Conservation (phyloP, 2,113 vertebrate genomes). For the Pedetes capensis region DNA sequence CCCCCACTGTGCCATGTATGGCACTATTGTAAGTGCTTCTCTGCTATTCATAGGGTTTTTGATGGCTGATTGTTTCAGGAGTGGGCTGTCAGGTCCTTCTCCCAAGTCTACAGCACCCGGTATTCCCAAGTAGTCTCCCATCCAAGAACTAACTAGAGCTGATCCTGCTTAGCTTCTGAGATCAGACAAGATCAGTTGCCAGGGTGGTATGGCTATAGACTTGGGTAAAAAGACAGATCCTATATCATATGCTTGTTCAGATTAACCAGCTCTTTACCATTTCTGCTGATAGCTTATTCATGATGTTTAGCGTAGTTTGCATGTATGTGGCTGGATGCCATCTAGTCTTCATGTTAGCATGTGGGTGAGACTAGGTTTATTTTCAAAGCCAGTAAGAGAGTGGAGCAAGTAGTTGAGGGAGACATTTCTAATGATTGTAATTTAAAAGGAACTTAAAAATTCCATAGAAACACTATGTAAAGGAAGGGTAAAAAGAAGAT, state of each 20-base stretch:
- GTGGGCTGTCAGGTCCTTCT: too few species aligned
- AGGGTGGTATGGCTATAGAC: too few species aligned
- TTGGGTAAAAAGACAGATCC: neutral
- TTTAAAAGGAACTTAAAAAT: slow-evolving; percentile 34
- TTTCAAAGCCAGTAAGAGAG: neutral
- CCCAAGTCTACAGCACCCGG: too few species aligned
- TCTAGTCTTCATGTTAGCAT: neutral
- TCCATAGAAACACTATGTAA: neutral
- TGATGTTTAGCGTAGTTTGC: neutral
- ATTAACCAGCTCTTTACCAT: neutral
- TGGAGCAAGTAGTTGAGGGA: neutral
- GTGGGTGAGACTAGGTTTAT: neutral
- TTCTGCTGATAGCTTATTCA: neutral
- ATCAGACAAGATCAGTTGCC: too few species aligned
- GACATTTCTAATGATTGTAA: neutral
- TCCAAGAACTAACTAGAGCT: too few species aligned
- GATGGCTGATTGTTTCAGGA: too few species aligned
- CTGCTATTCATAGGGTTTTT: too few species aligned
- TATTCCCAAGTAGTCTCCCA: too few species aligned
- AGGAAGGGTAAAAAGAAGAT: neutral
- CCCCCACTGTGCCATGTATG: too few species aligned
- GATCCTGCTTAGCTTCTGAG: too few species aligned
- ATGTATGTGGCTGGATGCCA: neutral
- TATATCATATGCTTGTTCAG: neutral
- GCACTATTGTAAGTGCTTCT: too few species aligned